Base-by-base conservation (phyloP, 2,888 invertebrate genomes). In the Callyntrura sp. region DNA sequence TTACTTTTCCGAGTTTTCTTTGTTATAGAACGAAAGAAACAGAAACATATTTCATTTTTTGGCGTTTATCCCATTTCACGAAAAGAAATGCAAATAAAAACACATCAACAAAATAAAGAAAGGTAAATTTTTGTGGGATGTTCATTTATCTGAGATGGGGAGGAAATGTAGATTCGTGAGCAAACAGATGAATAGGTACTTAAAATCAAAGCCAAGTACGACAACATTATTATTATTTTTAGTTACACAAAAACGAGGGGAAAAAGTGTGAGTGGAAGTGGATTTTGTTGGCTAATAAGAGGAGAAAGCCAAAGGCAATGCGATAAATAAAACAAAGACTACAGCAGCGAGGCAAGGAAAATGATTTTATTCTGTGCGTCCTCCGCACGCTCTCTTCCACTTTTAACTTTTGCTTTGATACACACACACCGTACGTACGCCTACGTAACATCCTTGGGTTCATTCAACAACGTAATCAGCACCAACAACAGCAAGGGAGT, bases 41-140 rank as follows among this genome's bases (percentile, higher is more conserved):
- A n/a, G 17, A 51, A 23, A 11, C 48, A 20, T 73, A 9, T 70
- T 70, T 43, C 70, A 20, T 43, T 48, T 23, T 6, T 51, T 51
- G 35, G 35, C 76, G 20, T 76, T 23, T 48, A 51, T 76, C 51
- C 76, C 51, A 14, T 68, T 83, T 83, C 51, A 51, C 65, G 45
- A 65, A n/a, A n/a, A 45, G 57, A 65, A 65, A 81, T 11, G 25
- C n/a, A 83, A 83, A 82, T 1, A n/a, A 6, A 51, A 82, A 51
- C 68, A 48, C 83, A 83, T 68, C 65, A 83, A 83, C 68, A 68
- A 83, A 48, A 83, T 8, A 57, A 28, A 57, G 48, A 68, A 68
- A 68, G 83, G 83, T 65, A 82, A 68, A 68, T 8, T 57, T 57
- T 14, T 57, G 62, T 25, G n/a, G n/a, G n/a, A n/a, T n/a, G n/a